These are phyloP conservation scores for Labeo catla DNA, from an alignment of 2,113 vertebrate species.

Conservation along the genomic window DNA sequence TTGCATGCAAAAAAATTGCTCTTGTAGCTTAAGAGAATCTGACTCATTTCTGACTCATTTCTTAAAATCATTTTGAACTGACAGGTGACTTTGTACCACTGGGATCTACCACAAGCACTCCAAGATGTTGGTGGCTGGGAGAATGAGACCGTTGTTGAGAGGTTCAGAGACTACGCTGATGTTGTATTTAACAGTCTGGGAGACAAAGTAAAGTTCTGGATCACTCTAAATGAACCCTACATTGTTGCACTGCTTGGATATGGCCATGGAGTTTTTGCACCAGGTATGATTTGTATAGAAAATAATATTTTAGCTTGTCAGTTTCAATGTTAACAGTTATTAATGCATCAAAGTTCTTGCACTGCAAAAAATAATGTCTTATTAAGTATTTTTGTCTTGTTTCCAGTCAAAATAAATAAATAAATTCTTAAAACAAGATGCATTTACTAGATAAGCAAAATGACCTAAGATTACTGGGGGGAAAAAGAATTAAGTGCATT, in stretches of 20 bases:
- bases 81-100: constrained; percentile 92
- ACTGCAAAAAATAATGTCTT: no score
- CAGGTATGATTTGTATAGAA: constrained; percentile 75
- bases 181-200: constrained; percentile 88
- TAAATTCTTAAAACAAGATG: no score
- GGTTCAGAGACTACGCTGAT: constrained; percentile 88
- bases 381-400: no score
- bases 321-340: no score
- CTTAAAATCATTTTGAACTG: neutral
- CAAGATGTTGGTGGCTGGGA: constrained; percentile 91
- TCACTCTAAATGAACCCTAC: constrained; percentile 93
- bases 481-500: neutral
- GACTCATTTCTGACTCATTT: neutral
- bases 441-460: no score
- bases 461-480: no score
- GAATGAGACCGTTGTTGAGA: constrained; percentile 81
- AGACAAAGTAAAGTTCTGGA: constrained; percentile 93
- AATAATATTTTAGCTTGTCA: neutral
- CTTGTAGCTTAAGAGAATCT: neutral
- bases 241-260: constrained; percentile 83
- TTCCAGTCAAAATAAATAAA: no score
- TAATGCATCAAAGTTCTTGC: no score
- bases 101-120: constrained; percentile 93
- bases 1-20: neutral
- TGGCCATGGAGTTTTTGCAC: constrained; percentile 84